Evolutionary conservation across 1,140 invertebrate genomes (phyloP), one percentile per base, ranked within the genome.

Genomic region (Diprion similis): DNA sequence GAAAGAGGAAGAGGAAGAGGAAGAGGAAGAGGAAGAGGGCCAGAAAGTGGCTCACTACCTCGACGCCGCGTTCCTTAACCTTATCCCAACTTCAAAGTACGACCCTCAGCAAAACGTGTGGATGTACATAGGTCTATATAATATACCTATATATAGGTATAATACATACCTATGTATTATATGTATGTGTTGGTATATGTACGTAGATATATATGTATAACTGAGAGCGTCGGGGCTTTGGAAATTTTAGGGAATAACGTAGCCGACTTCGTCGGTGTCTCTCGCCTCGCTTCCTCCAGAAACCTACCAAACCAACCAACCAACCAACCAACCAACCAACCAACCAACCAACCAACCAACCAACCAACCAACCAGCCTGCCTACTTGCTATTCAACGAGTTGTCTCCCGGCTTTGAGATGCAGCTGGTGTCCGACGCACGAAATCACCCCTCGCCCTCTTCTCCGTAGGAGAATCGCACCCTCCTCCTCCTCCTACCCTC

Each of bases 301-400:
- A 18, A 48, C 68, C 68, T 37, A 37, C 24, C 24, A 37, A 37
- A 37, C 24, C 24, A 37, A 37, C 24, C 24, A 37, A 37, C 24
- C 17, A 46, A 47, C 47, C 68, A 18, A 70, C 59, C 68, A 70
- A 46, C 45, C 47, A 46, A 47, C 10, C 13, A 15, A 65, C 47
- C 59, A 10, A 46, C 8, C 68, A 37, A 37, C 24, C 24, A 37
- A 37, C 24, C 24, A 37, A 37, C 24, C 17, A 46, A 47, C 47
- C 68, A 18, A 70, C 59, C 68, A 70, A 46, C 45, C 47, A 46
- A 47, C 10, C 13, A 15, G 45, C 47, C 59, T 7, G 9, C 19
- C 24, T 65, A 72, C 45, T 24, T 66, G 15, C 71, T 66, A 72
- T 72, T 72, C 45, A 45, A 72, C 48, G 51, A 66, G 71, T 51